phyloP scores from a whole-genome alignment of 2,797 vertebrate species.

The Benthosema pterotum region DNA sequence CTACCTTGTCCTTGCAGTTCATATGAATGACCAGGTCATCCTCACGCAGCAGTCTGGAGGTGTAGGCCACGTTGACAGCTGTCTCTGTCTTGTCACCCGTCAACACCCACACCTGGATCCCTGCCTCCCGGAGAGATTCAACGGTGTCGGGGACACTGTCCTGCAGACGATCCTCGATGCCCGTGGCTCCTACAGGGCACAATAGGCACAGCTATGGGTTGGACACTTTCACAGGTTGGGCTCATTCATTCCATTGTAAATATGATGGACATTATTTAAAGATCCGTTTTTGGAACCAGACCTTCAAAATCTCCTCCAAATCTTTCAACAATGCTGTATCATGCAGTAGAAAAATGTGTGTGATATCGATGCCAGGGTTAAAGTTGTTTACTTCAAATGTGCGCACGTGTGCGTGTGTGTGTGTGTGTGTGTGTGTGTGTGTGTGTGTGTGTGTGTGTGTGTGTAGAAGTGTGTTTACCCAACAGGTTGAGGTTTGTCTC shows the following conservation, averaged over 20 bases:
- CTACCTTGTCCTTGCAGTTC: conserved; percentile 88
- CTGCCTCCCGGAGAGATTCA: conserved; percentile 86
- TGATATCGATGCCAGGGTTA: too few species aligned
- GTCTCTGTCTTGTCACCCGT: conserved; percentile 97
- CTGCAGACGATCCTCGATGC: conserved; percentile 94
- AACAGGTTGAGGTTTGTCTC: conserved; percentile 91
- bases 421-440: neutral
- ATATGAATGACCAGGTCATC: conserved; percentile 91
- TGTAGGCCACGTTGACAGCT: conserved; percentile 92
- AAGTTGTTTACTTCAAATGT: neutral
- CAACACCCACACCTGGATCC: conserved; percentile 93
- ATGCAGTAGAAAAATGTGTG: too few species aligned
- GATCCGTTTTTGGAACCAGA: too few species aligned
- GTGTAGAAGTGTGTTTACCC: conserved; percentile 74
- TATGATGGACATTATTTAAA: too few species aligned
- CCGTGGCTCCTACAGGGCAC: conserved; percentile 87
- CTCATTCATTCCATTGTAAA: too few species aligned
- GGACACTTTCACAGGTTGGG: too few species aligned
- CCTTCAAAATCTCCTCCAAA: too few species aligned
- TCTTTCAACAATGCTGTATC: too few species aligned
- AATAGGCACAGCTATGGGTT: too few species aligned
- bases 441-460: neutral
- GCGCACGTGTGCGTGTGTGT: neutral
- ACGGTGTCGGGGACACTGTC: conserved; percentile 91
- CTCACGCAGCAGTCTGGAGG: conserved; percentile 90